Conservation (phyloP, 2,888 invertebrate genomes). For the Dynastes tityus region DNA sequence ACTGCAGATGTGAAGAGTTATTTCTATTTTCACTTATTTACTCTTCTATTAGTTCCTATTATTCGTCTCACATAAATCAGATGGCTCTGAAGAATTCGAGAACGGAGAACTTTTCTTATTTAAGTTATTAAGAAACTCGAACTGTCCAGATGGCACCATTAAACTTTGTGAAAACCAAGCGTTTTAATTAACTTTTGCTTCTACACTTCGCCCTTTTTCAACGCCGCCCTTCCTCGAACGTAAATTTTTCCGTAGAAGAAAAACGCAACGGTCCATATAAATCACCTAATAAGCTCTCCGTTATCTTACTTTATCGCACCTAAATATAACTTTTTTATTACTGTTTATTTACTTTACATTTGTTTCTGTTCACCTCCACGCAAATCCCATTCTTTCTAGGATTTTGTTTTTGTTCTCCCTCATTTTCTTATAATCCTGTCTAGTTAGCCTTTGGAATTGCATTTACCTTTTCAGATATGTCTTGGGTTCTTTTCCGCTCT, state of each 20-base stretch:
- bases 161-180: not conserved
- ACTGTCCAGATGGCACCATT: constrained; percentile 10
- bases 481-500: too few relatives aligned
- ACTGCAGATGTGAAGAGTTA: too few relatives aligned
- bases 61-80: not conserved
- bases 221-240: not conserved
- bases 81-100: not conserved
- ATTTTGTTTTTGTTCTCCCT: too few relatives aligned
- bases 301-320: constrained; percentile 9
- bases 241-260: not conserved
- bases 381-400: too few relatives aligned
- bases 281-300: constrained; percentile 12
- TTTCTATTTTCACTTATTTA: too few relatives aligned
- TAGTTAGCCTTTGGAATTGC: not conserved
- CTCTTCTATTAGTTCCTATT: too few relatives aligned
- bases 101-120: not conserved
- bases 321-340: not conserved
- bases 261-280: not conserved
- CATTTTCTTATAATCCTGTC: too few relatives aligned
- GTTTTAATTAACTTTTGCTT: constrained; percentile 14
- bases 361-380: not conserved
- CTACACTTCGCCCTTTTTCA: not conserved
- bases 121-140: constrained; percentile 14
- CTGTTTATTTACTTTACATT: not conserved
- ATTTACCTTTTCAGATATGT: not conserved